Evolutionary conservation across 1,140 invertebrate species (phyloP).

Genomic region (Drosophila setifemur): DNA sequence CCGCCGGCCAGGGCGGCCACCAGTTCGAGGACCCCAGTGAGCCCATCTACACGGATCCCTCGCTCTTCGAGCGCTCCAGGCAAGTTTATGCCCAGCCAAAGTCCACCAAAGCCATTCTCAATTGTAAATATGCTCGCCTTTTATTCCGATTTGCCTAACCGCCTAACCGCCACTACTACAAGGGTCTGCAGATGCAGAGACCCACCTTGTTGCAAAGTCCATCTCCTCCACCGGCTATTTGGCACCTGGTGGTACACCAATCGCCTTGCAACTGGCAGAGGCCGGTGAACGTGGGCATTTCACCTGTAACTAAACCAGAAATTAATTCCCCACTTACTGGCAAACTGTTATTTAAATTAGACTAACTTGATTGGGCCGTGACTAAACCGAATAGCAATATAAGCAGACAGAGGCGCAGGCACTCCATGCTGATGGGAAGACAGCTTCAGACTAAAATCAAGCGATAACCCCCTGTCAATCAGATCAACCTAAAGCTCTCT

Average conservation of each 20-base stretch:
- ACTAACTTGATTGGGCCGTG: constrained; percentile 36
- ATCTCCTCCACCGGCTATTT: constrained; percentile 63
- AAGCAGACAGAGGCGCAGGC: constrained; percentile 21
- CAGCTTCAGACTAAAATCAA: constrained; percentile 28
- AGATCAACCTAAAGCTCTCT: constrained; percentile 12
- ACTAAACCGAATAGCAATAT: constrained; percentile 41
- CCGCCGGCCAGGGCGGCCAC: constrained; percentile 38
- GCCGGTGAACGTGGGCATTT: constrained; percentile 41
- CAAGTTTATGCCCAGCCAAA: constrained; percentile 28
- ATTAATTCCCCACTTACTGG: constrained; percentile 2
- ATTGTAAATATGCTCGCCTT: constrained; percentile 51
- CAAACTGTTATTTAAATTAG: constrained; percentile 6
- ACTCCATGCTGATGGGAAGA: constrained; percentile 36
- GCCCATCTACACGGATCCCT: constrained; percentile 96
- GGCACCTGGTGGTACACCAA: constrained; percentile 52
- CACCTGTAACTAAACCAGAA: constrained; percentile 29
- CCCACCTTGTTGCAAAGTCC: constrained; percentile 63
- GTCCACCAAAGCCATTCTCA: constrained; percentile 16
- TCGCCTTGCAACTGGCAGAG: constrained; percentile 58
- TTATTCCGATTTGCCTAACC: constrained; percentile 12
- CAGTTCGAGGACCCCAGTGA: constrained; percentile 93
- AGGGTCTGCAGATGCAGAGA: constrained; percentile 60
- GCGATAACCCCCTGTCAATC: constrained; percentile 43
- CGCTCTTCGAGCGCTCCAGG: constrained; percentile 92
- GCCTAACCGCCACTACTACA: constrained; percentile 31